Base-by-base conservation (phyloP, 2,113 vertebrate genomes). In the Australoheros scitulus region DNA sequence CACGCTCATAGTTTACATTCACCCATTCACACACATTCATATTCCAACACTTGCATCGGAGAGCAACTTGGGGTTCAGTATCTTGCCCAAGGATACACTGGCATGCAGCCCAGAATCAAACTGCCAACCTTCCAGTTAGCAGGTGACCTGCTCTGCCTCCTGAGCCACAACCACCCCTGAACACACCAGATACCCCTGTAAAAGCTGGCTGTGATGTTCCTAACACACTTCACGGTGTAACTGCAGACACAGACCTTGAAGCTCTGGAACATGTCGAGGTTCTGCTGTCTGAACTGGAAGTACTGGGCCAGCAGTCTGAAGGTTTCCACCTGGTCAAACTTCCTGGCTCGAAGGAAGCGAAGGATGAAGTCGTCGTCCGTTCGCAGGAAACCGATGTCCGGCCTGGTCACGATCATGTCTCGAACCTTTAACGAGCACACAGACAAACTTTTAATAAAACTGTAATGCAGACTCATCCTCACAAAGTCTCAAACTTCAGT, bases 191-290 rank as follows among this genome's bases (percentile, higher is more conserved):
- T 0, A 70, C 11, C 10, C 63, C 64, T 50, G 17, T 29, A 38
- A 32, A 0, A 32, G 22, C 11, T 52, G 43, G 24, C 64, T 38
- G 36, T 1, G 65, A 20, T 70, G 65, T 1, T 72, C 36, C 36
- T 9, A 38, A 38, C 9, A 38, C 36, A 38, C 36, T 38, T 8
- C 36, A 32, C 29, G 26, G 15, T 1, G 6, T 52, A 52, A 52
- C 29, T 24, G 2, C 5, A 14, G 11, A 52, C 3, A 36, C 83
- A 0, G 0, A 94, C 98, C 34, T 99, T 99, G 93, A 99, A 98
- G 97, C 98, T 99, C 95, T 99, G 99, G 95, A 99, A 99, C 98
- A 99, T 99, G 92, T 99, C 98, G 85, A 99, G 97, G 94, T 99
- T 99, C 95, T 99, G 98, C 92, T 99, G 98, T 4, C 98, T 92